Evolutionary conservation across 1,140 invertebrate genomes (phyloP).

Genomic region (Leucophenga varia): DNA sequence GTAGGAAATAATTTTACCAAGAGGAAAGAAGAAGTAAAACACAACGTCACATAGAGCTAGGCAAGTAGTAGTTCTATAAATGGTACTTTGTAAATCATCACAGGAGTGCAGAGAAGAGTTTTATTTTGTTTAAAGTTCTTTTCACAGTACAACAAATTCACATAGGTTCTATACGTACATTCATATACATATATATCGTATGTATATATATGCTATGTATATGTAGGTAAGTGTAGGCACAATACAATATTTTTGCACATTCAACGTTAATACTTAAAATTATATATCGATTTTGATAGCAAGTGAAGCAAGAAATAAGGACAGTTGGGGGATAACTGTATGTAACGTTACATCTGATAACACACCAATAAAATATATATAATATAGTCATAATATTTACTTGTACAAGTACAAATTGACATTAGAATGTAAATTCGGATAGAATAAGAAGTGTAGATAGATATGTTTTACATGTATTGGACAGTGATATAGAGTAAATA

Average conservation of each 20-base stretch:
- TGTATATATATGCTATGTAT: too few relatives aligned
- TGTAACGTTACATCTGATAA: too few relatives aligned
- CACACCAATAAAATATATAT: too few relatives aligned
- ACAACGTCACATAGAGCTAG: constrained; percentile 17
- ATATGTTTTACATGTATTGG: constrained; percentile 19
- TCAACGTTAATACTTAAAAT: constrained; percentile 23
- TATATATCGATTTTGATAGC: constrained; percentile 9
- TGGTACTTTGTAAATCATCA: constrained; percentile 33
- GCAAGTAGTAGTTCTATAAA: constrained; percentile 18
- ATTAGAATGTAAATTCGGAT: too few relatives aligned
- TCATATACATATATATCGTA: too few relatives aligned
- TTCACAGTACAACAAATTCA: constrained; percentile 10
- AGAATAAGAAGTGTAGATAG: constrained; percentile 9
- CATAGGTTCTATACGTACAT: too few relatives aligned
- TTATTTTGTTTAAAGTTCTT: constrained; percentile 24
- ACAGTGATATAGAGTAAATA: constrained; percentile 1
- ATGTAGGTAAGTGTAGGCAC: too few relatives aligned
- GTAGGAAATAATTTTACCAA: constrained; percentile 18
- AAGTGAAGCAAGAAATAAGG: too few relatives aligned
- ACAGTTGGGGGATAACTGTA: too few relatives aligned
- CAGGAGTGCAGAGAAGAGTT: constrained; percentile 41
- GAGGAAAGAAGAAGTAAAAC: constrained; percentile 22
- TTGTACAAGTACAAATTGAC: constrained; percentile 6
- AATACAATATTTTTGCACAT: too few relatives aligned
- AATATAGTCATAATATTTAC: too few relatives aligned